These are phyloP conservation scores for Aleiodes sp. DNA, from an alignment of 1,140 invertebrate genomes.

Conservation along the genomic window DNA sequence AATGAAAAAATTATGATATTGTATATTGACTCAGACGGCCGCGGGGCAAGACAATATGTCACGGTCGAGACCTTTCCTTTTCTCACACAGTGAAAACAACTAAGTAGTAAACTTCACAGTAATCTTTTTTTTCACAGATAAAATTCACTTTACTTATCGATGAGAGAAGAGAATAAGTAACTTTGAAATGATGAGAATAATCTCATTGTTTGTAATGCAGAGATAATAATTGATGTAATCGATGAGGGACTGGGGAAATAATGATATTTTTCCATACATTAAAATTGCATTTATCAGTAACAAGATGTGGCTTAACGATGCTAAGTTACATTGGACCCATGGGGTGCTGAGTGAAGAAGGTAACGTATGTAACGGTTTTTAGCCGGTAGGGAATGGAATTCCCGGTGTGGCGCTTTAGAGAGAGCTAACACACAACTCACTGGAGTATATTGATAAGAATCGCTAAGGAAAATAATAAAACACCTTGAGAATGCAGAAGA, in stretches of 20 bases:
- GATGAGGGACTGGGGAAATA: not conserved
- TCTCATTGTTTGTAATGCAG: too few relatives aligned
- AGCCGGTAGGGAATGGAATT: slow-evolving; percentile 38
- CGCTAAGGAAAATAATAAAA: slow-evolving; percentile 30
- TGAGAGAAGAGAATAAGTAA: too few relatives aligned
- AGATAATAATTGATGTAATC: slow-evolving; percentile 12
- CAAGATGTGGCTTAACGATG: slow-evolving; percentile 5
- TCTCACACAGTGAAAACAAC: not conserved
- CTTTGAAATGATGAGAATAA: too few relatives aligned
- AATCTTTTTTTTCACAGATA: too few relatives aligned
- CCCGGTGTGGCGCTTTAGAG: slow-evolving; percentile 39
- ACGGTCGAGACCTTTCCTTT: slow-evolving; percentile 40
- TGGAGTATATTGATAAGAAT: slow-evolving; percentile 47
- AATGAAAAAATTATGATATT: slow-evolving; percentile 12
- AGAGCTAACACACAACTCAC: slow-evolving; percentile 48
- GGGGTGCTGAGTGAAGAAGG: slow-evolving; percentile 2
- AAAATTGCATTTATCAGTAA: slow-evolving; percentile 5
- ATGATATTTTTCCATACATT: not conserved
- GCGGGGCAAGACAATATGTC: slow-evolving; percentile 35
- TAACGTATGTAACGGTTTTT: slow-evolving; percentile 1
- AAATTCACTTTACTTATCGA: too few relatives aligned
- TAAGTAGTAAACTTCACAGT: too few relatives aligned
- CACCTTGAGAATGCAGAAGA: not conserved
- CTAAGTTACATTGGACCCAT: not conserved
- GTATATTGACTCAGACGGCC: slow-evolving; percentile 19